Base-by-base conservation (phyloP, 1,140 invertebrate genomes). In the Drosophila kikkawai region DNA sequence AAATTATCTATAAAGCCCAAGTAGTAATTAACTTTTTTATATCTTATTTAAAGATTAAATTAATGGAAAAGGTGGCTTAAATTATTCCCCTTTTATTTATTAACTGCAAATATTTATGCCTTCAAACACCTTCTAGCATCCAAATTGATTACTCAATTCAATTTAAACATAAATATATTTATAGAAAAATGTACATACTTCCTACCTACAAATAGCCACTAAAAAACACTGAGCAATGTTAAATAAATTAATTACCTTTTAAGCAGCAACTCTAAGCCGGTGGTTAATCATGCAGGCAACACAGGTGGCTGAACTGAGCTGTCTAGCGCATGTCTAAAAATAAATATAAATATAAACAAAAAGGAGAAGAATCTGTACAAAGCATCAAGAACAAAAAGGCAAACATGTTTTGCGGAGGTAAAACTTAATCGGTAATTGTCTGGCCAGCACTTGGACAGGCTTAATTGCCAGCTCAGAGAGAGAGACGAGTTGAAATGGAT, bases 271-370 rank as follows among this genome's bases (percentile, higher is more conserved):
- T 55, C 11, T 17, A 82, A 74, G 42, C 47, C 58, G 36, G 37
- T 71, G 83, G 84, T 88, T 88, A 84, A 88, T 88, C 84, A 88
- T 84, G 77, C 84, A 75, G 64, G 47, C 59, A 57, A 55, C 60
- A 66, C 48, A 67, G 57, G 66, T 71, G 61, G 47, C 61, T 65
- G 51, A 42, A 3, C 19, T 34, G 29, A 4, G 32, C 17, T 39
- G 67, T 70, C 67, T 69, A 37, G 63, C 63, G 64, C 56, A 69
- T 66, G 60, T 76, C 84, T 88, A 88, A 79, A 88, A 90, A 90
- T 88, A 88, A 82, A 80, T 70, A 45, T 55, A 44, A 64, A 75
- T 75, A 75, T 51, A 59, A 71, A 51, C 66, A 73, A 51, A 42
- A 42, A 26, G 42, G 41, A 51, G 68, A 73, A 37, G 67, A 50